Conservation (phyloP, 92 coral and sea anemone species). For the Phenganax subtilis region DNA sequence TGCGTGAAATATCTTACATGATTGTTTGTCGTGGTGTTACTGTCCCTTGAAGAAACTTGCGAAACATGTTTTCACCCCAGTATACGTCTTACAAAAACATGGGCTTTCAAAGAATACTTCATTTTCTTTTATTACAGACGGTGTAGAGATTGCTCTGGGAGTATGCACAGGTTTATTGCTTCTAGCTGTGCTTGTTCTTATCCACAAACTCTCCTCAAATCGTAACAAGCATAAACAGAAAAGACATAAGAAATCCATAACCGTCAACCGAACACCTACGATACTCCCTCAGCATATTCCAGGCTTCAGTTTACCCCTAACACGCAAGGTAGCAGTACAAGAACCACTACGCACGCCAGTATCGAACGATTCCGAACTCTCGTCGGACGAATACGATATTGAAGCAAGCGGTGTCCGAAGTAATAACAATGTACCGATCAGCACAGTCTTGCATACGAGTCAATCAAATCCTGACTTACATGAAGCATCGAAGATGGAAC, state of each 20-base stretch:
- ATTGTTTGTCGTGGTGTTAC: too few species aligned
- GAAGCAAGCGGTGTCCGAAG: neutral
- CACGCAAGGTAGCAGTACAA: constrained; percentile 22
- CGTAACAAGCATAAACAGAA: neutral
- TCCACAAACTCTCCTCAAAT: neutral
- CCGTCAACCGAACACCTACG: constrained; percentile 24
- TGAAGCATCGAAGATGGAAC: constrained; percentile 23
- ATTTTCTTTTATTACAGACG: neutral
- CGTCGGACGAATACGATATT: constrained; percentile 24
- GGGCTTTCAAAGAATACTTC: neutral
- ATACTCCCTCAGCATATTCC: constrained; percentile 32
- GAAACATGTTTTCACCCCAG: too few species aligned
- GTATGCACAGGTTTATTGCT: constrained; percentile 22
- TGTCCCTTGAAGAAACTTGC: too few species aligned
- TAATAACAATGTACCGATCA: constrained; percentile 17
- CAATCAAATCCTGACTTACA: constrained; percentile 1
- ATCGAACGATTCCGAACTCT: neutral
- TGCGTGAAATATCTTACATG: too few species aligned
- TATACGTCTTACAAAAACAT: too few species aligned
- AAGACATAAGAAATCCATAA: neutral
- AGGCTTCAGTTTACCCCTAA: constrained; percentile 29
- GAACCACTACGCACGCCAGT: constrained; percentile 16
- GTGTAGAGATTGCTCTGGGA: constrained; percentile 25
- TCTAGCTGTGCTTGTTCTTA: neutral
- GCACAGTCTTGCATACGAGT: neutral